Evolutionary conservation across 1,140 invertebrate species (phyloP), one percentile per base, ranked within the genome.

Genomic region (Temnothorax longispinosus): DNA sequence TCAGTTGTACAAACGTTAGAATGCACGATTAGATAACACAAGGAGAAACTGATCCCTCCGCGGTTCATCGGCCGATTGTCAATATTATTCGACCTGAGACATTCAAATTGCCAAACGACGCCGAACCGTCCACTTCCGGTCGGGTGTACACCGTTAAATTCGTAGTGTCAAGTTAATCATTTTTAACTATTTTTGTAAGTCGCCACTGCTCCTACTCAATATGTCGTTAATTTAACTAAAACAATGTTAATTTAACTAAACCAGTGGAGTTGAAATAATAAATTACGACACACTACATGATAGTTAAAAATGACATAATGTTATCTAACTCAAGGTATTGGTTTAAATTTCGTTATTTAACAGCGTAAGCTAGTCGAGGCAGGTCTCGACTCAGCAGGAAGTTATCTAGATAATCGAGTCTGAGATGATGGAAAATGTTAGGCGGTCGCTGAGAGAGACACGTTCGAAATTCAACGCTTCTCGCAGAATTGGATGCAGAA

Each of bases 11-110:
- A 60, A n/a, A 21, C 18, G 41, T 44, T 72, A 11, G 5, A 21
- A 60, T 8, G 27, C n/a, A 13, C 54, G 54, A 74, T 62, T 62
- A 72, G 69, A 84, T 84, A 84, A 75, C 41, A 56, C 35, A 35
- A 35, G 18, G 44, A 60, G 32, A 62, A 84, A 58, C 32, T 10
- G 11, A 2, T 75, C 32, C 27, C 7, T 38, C 21, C 8, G n/a
- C 11, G 5, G 69, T 75, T 84, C 44, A 75, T 75, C 80, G 54
- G 18, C 21, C 67, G 54, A 47, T 32, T 65, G 76, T 74, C 52
- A n/a, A 58, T 47, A 10, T 15, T 47, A 41, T 38, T 38, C 11
- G 10, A 18, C 52, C n/a, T 5, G 52, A 64, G 75, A 3, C 52
- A 47, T 41, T 47, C 3, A 47, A 64, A 47, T 64, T 44, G 35